Base-by-base conservation (phyloP, 2,888 invertebrate genomes). In the Ametastegia equiseti region DNA sequence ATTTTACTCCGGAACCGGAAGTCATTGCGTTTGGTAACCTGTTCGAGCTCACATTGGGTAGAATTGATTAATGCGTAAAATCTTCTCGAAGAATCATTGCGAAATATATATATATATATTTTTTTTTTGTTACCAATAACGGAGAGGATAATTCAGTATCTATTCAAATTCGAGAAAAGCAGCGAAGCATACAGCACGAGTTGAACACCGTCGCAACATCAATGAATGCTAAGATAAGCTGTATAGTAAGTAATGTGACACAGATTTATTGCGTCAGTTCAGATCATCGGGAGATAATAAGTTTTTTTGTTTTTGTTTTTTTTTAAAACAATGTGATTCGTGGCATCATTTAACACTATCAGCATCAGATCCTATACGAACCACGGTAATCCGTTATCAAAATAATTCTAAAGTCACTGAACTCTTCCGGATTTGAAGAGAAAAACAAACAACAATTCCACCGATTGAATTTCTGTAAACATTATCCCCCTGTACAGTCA, bases 231-330 rank as follows among this genome's bases (percentile, higher is more conserved):
- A 54, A 75, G 33, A 13, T 71, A 50, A 75, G 33, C 50, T 50
- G 50, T 75, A 50, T 75, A 75, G 36, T 75, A 75, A 75, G 36
- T 75, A 75, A 75, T 54, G 54, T 75, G 50, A 50, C 50, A 75
- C 54, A 50, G 75, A 75, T 75, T 75, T 75, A 75, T 75, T 75
- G 50, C 75, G 50, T 54, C 36, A 19, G 6, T 19, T 54, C 45
- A 19, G 50, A 75, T 54, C 36, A 71, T 11, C 33, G 19, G 27
- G 47, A 33, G 75, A 75, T 75, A 50, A 75, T 6, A n/a, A n/a
- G n/a, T n/a, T n/a, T n/a, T n/a, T n/a, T n/a, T n/a, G n/a, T n/a
- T n/a, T n/a, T n/a, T n/a, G n/a, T n/a, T n/a, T n/a, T 50, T 75
- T 54, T 75, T 36, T 7, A 33, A 75, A 75, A 75, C 50, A 75